Base-by-base conservation (phyloP, 1,140 invertebrate genomes). In the Tyrophagus putrescentiae region DNA sequence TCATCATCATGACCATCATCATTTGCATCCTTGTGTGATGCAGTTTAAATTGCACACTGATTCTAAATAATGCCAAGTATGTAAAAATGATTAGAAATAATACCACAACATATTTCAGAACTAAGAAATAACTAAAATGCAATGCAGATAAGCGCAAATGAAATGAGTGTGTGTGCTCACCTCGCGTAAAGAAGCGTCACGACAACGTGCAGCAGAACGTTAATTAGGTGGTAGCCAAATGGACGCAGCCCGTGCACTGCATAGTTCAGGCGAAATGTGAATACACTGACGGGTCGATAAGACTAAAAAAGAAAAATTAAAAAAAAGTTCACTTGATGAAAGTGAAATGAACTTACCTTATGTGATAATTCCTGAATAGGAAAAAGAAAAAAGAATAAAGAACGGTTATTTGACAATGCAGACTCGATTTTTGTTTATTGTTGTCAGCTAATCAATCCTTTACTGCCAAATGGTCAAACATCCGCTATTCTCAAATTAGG, bases 261-360 rank as follows among this genome's bases (percentile, higher is more conserved):
- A 75, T 91, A 90, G 76, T 92, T 94, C 68, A 86, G 82, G 69
- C 89, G 83, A 75, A 92, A 95, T 67, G 87, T 90, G 62, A 92
- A 78, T 60, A 93, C 88, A 70, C 86, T 89, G 63, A 94, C 75
- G 27, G 90, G 90, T 57, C 90, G 79, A 71, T 91, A 95, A 13
- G 87, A 92, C 72, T 92, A 41, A 33, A 32, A 18, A 39, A n/a
- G 16, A 27, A 52, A 6, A 52, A 52, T 21, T 13, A 4, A 52
- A 52, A 52, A 52, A 21, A 52, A 34, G 39, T n/a, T 56, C 2
- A 56, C 16, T 39, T 25, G 11, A 57, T 56, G 36, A 13, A 39
- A 39, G n/a, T 39, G n/a, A n/a, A n/a, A n/a, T n/a, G n/a, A n/a
- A 54, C 34, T 42, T 29, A 59, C 57, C 33, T 59, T 59, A 29